phyloP scores from a whole-genome alignment of 2,797 vertebrate genomes.

The Mus minutoides region DNA sequence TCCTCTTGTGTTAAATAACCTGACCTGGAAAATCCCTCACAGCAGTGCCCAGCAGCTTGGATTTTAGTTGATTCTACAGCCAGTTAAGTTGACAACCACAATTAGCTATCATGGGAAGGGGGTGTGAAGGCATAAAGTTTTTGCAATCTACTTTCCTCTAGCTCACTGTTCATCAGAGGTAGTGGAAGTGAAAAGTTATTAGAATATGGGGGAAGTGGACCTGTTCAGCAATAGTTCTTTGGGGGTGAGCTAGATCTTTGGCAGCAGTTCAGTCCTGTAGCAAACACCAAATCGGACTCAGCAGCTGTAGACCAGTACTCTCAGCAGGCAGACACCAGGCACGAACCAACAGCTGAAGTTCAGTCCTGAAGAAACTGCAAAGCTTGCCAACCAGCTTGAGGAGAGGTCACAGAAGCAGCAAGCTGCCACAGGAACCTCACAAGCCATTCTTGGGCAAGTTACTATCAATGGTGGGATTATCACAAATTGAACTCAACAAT shows the following conservation, averaged over 20 bases:
- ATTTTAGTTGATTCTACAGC: neutral
- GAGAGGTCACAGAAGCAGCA: neutral
- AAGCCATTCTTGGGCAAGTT: neutral
- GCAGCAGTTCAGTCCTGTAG: neutral
- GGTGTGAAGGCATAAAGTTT: neutral
- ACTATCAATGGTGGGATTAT: neutral
- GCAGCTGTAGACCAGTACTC: neutral
- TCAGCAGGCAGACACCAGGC: neutral
- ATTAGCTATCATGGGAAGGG: neutral
- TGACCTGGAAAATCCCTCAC: neutral
- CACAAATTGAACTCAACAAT: neutral
- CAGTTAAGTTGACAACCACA: neutral
- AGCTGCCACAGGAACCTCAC: neutral
- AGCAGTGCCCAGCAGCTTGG: neutral
- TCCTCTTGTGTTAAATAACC: neutral
- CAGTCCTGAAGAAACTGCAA: neutral
- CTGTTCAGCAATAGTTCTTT: neutral
- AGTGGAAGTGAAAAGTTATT: neutral
- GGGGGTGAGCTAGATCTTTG: neutral
- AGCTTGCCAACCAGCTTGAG: neutral
- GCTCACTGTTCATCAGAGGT: neutral
- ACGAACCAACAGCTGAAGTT: neutral
- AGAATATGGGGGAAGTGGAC: neutral
- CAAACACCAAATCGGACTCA: neutral
- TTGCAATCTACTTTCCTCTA: neutral